Percentiles rank a stretch among this genome's conserved stretches.
Evolutionary conservation across 2,888 invertebrate species (phyloP).

Genomic region (Apamea sordens): DNA sequence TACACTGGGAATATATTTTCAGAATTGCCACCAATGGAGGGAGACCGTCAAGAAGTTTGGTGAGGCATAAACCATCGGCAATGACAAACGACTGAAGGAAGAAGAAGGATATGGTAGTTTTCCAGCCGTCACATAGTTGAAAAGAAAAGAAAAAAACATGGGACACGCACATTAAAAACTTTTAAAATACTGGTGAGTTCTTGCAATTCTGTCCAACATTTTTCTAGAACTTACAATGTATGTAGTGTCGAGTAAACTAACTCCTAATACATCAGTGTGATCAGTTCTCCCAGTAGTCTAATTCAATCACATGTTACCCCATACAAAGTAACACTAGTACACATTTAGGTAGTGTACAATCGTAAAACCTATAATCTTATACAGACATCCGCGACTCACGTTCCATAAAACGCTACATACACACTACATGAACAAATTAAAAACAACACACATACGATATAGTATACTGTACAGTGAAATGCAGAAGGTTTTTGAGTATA

Average conservation of each 20-base stretch:
- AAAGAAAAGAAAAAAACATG: not conserved
- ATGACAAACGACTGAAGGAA: not conserved
- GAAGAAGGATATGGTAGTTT: not conserved
- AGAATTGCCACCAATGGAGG: no score
- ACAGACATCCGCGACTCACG: constrained; percentile 34
- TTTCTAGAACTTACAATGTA: not conserved
- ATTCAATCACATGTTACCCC: not conserved
- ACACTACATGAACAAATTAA: constrained; percentile 50
- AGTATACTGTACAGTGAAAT: not conserved
- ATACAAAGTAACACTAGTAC: constrained; percentile 1
- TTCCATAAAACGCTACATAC: constrained; percentile 45
- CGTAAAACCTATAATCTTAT: constrained; percentile 42
- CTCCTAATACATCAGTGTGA: not conserved
- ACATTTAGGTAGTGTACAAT: not conserved
- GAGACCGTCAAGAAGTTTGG: not conserved
- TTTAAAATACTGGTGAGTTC: not conserved
- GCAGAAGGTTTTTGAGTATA: constrained; percentile 30
- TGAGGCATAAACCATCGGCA: not conserved
- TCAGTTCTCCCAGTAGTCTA: not conserved
- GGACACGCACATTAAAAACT: not conserved
- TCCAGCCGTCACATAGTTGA: not conserved
- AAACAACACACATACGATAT: constrained; percentile 45
- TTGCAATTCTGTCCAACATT: not conserved
- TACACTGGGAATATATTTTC: not conserved
- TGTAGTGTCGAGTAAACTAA: not conserved